Evolutionary conservation across 2,113 vertebrate genomes (phyloP).

Genomic region (Heteronetta atricapilla): DNA sequence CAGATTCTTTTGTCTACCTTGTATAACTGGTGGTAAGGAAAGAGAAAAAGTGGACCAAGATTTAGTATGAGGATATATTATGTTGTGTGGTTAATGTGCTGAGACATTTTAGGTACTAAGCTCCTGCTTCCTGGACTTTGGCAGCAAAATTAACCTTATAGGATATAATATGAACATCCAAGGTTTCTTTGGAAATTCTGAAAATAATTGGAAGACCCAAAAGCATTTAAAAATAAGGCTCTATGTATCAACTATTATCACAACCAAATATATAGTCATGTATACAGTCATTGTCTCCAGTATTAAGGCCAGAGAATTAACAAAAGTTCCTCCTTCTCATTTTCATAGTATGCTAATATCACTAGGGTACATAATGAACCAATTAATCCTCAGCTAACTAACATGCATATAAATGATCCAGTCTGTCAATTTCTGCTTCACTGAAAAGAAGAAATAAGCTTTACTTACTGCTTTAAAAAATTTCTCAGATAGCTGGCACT

Average conservation of each 20-base stretch:
- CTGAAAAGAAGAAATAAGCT: neutral
- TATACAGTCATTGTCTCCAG: neutral
- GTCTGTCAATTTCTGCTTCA: neutral
- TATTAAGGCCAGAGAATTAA: neutral
- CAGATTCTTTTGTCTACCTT: neutral
- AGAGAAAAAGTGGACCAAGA: neutral
- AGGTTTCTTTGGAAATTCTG: neutral
- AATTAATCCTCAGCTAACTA: neutral
- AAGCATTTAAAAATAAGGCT: neutral
- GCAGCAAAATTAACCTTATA: neutral
- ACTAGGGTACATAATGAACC: neutral
- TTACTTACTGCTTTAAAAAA: conserved; percentile 93
- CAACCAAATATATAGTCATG: neutral
- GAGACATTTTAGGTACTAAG: neutral
- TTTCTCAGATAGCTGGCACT: conserved; percentile 93
- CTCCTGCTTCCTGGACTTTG: neutral
- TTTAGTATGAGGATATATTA: neutral
- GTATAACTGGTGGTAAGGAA: neutral
- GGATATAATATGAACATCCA: neutral
- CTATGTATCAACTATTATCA: neutral
- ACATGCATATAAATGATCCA: neutral
- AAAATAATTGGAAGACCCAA: neutral
- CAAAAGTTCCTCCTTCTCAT: neutral
- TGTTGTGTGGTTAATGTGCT: neutral
- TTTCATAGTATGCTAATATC: neutral